Percentiles rank a stretch among this genome's conserved stretches.
phyloP scores from a whole-genome alignment of 1,140 invertebrate genomes.

The Trichomalopsis sarcophagae region DNA sequence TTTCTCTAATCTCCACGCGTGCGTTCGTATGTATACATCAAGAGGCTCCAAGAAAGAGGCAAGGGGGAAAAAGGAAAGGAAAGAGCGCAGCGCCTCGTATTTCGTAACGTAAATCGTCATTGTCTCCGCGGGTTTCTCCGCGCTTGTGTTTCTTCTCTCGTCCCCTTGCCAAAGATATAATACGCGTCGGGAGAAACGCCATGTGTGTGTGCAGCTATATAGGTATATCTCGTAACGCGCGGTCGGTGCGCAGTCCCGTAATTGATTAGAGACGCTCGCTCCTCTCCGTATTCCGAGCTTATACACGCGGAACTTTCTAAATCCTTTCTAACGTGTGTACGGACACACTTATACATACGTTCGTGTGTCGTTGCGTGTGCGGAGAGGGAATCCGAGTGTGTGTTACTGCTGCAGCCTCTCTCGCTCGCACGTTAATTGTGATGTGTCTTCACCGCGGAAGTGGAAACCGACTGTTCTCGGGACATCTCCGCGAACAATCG shows the following conservation, averaged over 20 bases:
- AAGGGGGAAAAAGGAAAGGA: slow-evolving; percentile 48
- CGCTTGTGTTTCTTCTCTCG: neutral
- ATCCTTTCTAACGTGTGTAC: slow-evolving; percentile 55
- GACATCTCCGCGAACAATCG: slow-evolving; percentile 25
- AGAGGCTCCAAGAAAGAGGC: slow-evolving; percentile 43
- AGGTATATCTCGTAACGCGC: neutral
- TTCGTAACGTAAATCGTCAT: slow-evolving; percentile 58
- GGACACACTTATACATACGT: neutral
- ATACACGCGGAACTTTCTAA: slow-evolving; percentile 60
- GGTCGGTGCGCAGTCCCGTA: slow-evolving; percentile 42
- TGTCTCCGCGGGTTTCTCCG: slow-evolving; percentile 53
- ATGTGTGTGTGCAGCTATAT: neutral
- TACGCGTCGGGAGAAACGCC: slow-evolving; percentile 46
- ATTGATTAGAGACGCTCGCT: slow-evolving; percentile 58
- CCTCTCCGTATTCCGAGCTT: slow-evolving; percentile 41
- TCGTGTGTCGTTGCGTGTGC: neutral
- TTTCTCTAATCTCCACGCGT: slow-evolving; percentile 4
- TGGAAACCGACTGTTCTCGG: slow-evolving; percentile 19
- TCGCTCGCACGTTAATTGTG: slow-evolving; percentile 36
- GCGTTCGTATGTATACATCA: neutral
- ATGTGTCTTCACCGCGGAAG: slow-evolving; percentile 14
- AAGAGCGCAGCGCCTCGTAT: slow-evolving; percentile 44
- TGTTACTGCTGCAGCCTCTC: neutral
- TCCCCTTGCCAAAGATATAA: slow-evolving; percentile 28
- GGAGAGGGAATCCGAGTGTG: neutral